phyloP scores from a whole-genome alignment of 2,888 invertebrate genomes.

The Thalpophila matura region DNA sequence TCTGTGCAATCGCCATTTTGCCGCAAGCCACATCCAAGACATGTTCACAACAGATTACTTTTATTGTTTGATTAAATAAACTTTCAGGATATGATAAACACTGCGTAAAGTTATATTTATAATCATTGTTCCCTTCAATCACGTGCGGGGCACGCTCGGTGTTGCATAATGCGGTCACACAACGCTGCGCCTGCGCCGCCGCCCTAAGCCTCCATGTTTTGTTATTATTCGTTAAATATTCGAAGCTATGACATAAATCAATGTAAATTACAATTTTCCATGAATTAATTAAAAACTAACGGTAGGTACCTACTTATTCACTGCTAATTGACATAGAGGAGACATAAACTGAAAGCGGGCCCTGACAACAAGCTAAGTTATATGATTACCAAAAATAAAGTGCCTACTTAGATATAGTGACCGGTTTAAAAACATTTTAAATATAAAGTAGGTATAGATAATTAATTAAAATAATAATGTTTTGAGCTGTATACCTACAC shows the following conservation, averaged over 20 bases:
- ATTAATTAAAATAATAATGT: too few species aligned
- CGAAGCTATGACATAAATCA: constrained; percentile 1
- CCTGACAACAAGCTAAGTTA: too few species aligned
- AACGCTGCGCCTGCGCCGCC: constrained; percentile 68
- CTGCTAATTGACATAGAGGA: too few species aligned
- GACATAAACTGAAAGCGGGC: too few species aligned
- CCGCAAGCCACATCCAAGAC: neutral
- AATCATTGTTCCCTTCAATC: constrained; percentile 39
- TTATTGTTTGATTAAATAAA: neutral
- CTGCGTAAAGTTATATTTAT: constrained; percentile 5
- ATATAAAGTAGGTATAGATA: too few species aligned
- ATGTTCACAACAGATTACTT: neutral
- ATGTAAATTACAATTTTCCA: too few species aligned
- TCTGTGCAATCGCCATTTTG: neutral
- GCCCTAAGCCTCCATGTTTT: constrained; percentile 54
- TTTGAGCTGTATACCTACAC: too few species aligned
- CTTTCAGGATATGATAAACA: neutral
- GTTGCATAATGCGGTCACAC: constrained; percentile 78
- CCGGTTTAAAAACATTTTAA: too few species aligned
- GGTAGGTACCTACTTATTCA: too few species aligned
- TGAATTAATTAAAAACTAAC: too few species aligned
- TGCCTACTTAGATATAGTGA: too few species aligned
- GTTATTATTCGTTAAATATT: constrained; percentile 31
- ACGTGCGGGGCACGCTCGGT: constrained; percentile 64
- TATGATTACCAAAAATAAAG: too few species aligned